These are phyloP conservation scores for Agriopis aurantiaria DNA, from an alignment of 2,888 invertebrate species.

Conservation along the genomic window DNA sequence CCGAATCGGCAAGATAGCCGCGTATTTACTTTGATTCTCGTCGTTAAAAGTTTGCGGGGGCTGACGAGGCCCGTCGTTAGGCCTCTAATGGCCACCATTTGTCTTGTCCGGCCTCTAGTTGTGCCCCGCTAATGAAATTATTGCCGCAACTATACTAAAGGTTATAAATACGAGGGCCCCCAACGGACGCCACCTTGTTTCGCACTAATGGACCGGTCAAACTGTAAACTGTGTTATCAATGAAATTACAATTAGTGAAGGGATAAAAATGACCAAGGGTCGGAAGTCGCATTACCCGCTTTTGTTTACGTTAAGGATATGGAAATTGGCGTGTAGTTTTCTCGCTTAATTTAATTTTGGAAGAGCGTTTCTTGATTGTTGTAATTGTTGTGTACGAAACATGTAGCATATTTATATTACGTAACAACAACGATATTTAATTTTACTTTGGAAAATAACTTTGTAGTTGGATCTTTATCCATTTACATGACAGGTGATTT, in stretches of 20 bases:
- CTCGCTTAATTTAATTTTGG: constrained; percentile 34
- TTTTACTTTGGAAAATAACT: neutral
- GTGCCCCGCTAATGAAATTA: constrained; percentile 87
- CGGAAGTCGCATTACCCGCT: constrained; percentile 69
- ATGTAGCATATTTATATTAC: neutral
- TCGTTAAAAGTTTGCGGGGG: constrained; percentile 85
- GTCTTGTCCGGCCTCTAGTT: constrained; percentile 86
- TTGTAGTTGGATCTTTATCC: too few relatives aligned
- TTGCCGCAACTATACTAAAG: constrained; percentile 86
- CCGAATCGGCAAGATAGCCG: constrained; percentile 84
- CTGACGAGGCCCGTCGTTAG: constrained; percentile 85
- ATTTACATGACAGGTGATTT: too few relatives aligned
- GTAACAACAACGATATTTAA: neutral
- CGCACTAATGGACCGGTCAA: constrained; percentile 86
- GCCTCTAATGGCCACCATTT: constrained; percentile 86
- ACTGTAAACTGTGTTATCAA: constrained; percentile 87
- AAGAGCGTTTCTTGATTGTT: constrained; percentile 28
- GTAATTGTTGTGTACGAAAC: neutral
- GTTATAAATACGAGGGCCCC: constrained; percentile 83
- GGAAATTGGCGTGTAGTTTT: constrained; percentile 56
- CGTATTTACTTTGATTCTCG: constrained; percentile 86
- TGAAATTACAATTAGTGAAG: constrained; percentile 85
- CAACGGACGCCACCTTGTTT: constrained; percentile 82
- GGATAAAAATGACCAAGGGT: constrained; percentile 81
- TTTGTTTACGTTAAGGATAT: constrained; percentile 65